phyloP scores from a whole-genome alignment of 53 echinoderm and acorn worm species.

The Antedon mediterranea region DNA sequence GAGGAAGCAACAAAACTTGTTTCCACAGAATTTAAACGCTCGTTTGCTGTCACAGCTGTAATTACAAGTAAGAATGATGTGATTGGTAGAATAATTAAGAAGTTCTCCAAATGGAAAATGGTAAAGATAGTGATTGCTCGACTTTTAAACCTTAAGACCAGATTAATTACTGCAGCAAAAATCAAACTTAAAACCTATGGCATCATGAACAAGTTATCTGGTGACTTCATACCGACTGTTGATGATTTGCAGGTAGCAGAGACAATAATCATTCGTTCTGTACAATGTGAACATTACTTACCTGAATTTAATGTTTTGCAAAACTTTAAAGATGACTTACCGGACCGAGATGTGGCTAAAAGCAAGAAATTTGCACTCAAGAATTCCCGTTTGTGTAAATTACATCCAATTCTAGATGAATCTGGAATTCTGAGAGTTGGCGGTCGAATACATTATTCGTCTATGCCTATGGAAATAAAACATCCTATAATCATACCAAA shows the following conservation, averaged over 20 bases:
- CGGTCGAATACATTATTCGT: constrained; percentile 16
- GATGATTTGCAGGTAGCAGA: constrained; percentile 23
- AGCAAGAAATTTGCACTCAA: too few species aligned
- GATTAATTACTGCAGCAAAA: not conserved
- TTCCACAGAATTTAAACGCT: not conserved
- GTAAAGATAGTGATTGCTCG: not conserved
- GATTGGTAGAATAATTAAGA: not conserved
- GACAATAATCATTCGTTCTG: constrained; percentile 9
- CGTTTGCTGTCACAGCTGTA: not conserved
- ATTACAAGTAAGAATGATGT: not conserved
- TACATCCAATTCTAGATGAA: constrained; percentile 32
- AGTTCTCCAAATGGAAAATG: not conserved
- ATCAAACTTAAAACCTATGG: not conserved
- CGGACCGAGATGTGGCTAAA: too few species aligned
- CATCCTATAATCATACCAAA: constrained; percentile 14
- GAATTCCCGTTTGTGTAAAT: not conserved
- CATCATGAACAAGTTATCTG: not conserved
- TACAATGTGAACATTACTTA: constrained; percentile 16
- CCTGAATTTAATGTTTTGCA: constrained; percentile 16
- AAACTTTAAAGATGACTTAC: not conserved
- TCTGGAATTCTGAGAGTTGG: constrained; percentile 22
- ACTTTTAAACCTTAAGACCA: not conserved
- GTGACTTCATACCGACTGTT: not conserved
- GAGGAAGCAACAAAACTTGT: not conserved
- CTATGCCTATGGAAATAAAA: not conserved